phyloP scores from a whole-genome alignment of 1,140 invertebrate species.

The Gyrodactylus salaris region DNA sequence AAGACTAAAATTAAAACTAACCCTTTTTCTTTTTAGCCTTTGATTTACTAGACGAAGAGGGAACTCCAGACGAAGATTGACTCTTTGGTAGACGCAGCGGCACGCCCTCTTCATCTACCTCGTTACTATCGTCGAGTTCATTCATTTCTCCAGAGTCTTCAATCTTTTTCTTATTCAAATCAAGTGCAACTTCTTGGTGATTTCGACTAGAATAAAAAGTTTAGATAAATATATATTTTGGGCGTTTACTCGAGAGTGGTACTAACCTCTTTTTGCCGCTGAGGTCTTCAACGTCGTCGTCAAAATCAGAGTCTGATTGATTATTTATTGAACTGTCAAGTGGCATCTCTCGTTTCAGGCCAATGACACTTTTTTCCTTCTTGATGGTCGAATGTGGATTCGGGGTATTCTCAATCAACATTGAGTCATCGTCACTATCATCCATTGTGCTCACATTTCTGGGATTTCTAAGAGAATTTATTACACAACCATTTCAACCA shows the following conservation, averaged over 20 bases:
- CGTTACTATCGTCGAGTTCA: not conserved
- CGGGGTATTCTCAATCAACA: not conserved
- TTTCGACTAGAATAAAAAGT: not conserved
- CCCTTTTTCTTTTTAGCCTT: not conserved
- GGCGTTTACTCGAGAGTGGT: too few relatives aligned
- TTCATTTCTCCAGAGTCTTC: too few relatives aligned
- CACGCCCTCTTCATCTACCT: not conserved
- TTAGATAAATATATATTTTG: not conserved
- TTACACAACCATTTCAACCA: too few relatives aligned
- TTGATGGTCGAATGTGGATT: not conserved
- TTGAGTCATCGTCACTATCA: not conserved
- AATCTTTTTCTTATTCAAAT: not conserved
- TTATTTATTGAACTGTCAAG: too few relatives aligned
- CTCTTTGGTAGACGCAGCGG: not conserved
- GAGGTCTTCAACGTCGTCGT: too few relatives aligned
- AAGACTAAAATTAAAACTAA: too few relatives aligned
- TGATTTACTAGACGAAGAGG: not conserved
- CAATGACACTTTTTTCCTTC: too few relatives aligned
- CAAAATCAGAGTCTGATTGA: not conserved
- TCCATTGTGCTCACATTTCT: not conserved
- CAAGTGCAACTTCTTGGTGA: not conserved
- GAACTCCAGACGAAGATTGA: not conserved
- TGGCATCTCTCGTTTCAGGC: too few relatives aligned
- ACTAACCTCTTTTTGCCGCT: too few relatives aligned
- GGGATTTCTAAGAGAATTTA: not conserved